Evolutionary conservation across 2,888 invertebrate genomes (phyloP), one percentile per base, ranked within the genome.

Genomic region (Ditula angustiorana): DNA sequence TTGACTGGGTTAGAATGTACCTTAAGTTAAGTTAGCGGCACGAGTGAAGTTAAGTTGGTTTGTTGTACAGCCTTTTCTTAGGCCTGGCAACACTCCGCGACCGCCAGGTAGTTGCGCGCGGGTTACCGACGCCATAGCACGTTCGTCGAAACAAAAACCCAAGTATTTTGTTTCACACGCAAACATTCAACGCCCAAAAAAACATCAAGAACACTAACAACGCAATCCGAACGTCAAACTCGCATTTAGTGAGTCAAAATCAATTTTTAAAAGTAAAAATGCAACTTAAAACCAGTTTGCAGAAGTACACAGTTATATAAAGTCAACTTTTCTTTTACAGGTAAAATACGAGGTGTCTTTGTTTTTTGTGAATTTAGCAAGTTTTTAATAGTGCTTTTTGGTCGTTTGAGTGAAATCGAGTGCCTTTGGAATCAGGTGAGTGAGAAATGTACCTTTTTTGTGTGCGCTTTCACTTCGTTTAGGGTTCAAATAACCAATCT

Each of bases 241-340:
- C 67, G 56, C 33, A 55, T 69, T 58, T 59, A 70, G 74, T 72
- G 71, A 66, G 67, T 74, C 50, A 5, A 21, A 59, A 46, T 66
- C 60, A 28, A 57, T 61, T 68, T 69, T 61, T 37, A 50, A 61
- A 65, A 57, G 58, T 55, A 57, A 69, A 70, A 47, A 67, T 61
- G 61, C 65, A 67, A 66, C 66, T 59, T 46, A 53, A 70, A 83
- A 84, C 83, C 81, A 79, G 87, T 86, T 78, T 66, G 66, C 80
- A 83, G 85, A 86, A 87, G 85, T 82, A 75, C 74, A 85, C 84
- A 83, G 88, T 89, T 87, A 88, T 80, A 87, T 89, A 87, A 88
- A 88, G 78, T 69, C 79, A 73, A 74, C 72, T 79, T 85, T 84
- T 86, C 85, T 82, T 86, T 86, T 74, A 79, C 86, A 81, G 80